phyloP scores from a whole-genome alignment of 2,113 vertebrate genomes.

The Crotalus viridis region DNA sequence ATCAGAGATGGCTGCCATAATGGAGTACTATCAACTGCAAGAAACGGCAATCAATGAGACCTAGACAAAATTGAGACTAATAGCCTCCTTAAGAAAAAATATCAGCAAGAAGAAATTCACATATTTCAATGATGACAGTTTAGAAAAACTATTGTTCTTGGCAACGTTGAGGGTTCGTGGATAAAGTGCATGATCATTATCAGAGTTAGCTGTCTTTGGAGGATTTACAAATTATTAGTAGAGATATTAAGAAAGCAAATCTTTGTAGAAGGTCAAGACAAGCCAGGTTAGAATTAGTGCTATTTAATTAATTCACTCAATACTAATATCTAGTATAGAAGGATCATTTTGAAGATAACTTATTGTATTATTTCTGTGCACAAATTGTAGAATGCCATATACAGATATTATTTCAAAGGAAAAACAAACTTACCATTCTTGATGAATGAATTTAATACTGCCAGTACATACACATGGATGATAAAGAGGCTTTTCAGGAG shows the following conservation, averaged over 20 bases:
- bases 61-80: neutral
- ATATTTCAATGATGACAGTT: neutral
- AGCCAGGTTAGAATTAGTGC: neutral
- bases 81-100: neutral
- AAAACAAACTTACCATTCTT: conserved; percentile 89
- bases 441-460: conserved; percentile 99
- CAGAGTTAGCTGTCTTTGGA: neutral
- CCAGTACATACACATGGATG: conserved; percentile 98
- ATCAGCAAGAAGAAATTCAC: neutral
- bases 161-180: neutral
- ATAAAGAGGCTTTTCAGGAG: conserved; percentile 94
- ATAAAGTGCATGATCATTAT: neutral
- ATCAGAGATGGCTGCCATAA: neutral
- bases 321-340: neutral
- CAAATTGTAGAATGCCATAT: neutral
- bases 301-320: neutral
- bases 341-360: neutral
- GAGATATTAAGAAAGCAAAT: neutral
- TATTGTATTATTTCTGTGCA: neutral
- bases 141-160: neutral
- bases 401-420: neutral
- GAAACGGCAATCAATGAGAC: neutral
- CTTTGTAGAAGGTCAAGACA: neutral
- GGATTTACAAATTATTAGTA: neutral
- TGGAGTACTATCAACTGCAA: neutral